Evolutionary conservation across 1,140 invertebrate species (phyloP), one percentile per base, ranked within the genome.

Genomic region (Kradibia gibbosae): DNA sequence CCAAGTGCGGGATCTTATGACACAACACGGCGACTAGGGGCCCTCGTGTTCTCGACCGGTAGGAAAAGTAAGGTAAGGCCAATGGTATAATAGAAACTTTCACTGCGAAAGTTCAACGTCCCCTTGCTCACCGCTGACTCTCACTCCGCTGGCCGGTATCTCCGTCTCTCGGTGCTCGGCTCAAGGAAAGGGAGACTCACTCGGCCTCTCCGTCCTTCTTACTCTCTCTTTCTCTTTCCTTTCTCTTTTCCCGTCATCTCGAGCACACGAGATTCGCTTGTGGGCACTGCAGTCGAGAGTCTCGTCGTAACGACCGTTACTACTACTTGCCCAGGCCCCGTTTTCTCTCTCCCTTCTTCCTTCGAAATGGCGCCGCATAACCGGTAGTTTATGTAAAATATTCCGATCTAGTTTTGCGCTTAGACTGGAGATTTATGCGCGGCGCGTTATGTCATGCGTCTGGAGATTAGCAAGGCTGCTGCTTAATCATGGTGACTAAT

Each of bases 1-100:
- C 62, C 11, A 67, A 17, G 22, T 7, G 73, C 15, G 80, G 75
- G 75, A 83, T 81, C 89, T 90, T 89, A 90, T 91, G 90, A 91
- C 90, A 91, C 90, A 91, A 91, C 89, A 83, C 78, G 83, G 85
- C 85, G 85, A 50, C 36, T 28, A n/a, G 28, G 53, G 25, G 15
- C 53, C n/a, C 71, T 48, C 71, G 42, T 31, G 85, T 87, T 86
- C 86, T 89, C 89, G 87, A 31, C 20, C 86, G 86, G 85, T 88
- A 91, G 90, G 90, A 91, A 90, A 91, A 90, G 90, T 90, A 91
- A 91, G 89, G 90, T 91, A 91, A 91, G 90, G 90, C 90, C 90
- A 90, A 88, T 91, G 89, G 88, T 91, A 91, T 91, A 91, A 91
- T 91, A 91, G 89, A 90, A 91, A 91, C 90, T 91, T 91, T 91